Evolutionary conservation across 2,797 vertebrate species (phyloP).

Genomic region (Lateolabrax maculatus): DNA sequence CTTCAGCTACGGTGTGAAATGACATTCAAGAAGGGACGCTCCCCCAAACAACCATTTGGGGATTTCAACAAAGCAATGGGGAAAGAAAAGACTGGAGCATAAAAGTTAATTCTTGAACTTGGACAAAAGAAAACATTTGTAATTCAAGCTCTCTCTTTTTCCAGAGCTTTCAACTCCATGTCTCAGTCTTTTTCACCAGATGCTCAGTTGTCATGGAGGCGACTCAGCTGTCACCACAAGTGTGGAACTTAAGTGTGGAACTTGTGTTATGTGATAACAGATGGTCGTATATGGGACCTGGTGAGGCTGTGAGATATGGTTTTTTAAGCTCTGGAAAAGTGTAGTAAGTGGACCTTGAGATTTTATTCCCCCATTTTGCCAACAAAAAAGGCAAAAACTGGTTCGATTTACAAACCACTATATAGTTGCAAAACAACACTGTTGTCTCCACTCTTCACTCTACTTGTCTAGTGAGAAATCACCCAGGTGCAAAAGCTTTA

Average conservation of each 20-base stretch:
- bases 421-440: not conserved
- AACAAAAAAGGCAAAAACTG: not conserved
- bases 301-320: not conserved
- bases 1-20: slow-evolving; percentile 14
- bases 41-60: not conserved
- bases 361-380: not conserved
- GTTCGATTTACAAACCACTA: no score
- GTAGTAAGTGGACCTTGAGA: not conserved
- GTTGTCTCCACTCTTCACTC: not conserved
- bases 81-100: not conserved
- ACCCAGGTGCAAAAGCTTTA: not conserved
- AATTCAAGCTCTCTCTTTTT: not conserved
- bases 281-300: not conserved
- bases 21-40: slow-evolving; percentile 6
- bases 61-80: slow-evolving; percentile 10
- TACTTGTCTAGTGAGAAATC: not conserved
- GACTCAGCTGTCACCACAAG: no score
- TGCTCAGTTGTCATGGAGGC: not conserved
- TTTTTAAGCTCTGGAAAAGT: not conserved
- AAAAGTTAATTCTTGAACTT: not conserved
- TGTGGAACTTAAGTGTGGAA: not conserved
- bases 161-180: not conserved
- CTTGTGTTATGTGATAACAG: no score
- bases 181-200: not conserved
- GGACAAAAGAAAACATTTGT: not conserved